These are phyloP conservation scores for Rhynchomys soricoides DNA, from an alignment of 2,113 vertebrate species.

Conservation along the genomic window DNA sequence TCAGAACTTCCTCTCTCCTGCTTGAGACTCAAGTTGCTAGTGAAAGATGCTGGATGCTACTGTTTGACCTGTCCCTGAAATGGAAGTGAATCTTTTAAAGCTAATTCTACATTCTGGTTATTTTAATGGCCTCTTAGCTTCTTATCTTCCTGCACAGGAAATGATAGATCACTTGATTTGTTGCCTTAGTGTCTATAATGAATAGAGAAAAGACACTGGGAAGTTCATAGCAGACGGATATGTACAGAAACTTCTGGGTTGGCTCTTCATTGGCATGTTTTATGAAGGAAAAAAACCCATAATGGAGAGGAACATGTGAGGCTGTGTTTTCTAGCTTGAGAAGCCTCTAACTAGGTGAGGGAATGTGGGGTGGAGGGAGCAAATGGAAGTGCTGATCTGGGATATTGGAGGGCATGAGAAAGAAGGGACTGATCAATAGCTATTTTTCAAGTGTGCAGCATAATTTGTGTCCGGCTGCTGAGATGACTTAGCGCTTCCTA, in stretches of 20 bases:
- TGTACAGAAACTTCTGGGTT: slow-evolving; percentile 44
- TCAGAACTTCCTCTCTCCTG: neutral
- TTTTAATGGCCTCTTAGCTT: slow-evolving; percentile 78
- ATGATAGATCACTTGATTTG: slow-evolving; percentile 81
- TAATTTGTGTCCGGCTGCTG: slow-evolving; percentile 74
- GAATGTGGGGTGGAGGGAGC: neutral
- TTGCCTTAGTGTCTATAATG: slow-evolving; percentile 81
- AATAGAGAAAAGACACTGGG: slow-evolving; percentile 77
- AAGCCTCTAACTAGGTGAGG: slow-evolving; percentile 27
- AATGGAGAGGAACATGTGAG: slow-evolving; percentile 52
- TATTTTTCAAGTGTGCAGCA: slow-evolving; percentile 73
- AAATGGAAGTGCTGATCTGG: slow-evolving; percentile 70
- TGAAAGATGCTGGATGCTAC: slow-evolving; percentile 60
- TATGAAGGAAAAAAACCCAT: slow-evolving; percentile 62
- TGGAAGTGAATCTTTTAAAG: slow-evolving; percentile 68
- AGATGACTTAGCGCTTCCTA: slow-evolving; percentile 76
- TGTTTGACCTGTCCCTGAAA: slow-evolving; percentile 46
- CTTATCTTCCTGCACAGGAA: slow-evolving; percentile 78
- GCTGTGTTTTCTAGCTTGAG: slow-evolving; percentile 2
- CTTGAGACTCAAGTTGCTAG: neutral
- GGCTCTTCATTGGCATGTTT: slow-evolving; percentile 38
- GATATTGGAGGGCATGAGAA: slow-evolving; percentile 64
- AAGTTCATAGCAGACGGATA: slow-evolving; percentile 72
- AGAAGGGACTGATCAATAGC: slow-evolving; percentile 76
- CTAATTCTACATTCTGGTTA: slow-evolving; percentile 71